Conservation (phyloP, 2,113 vertebrate species). For the Anarrhichthys ocellatus region DNA sequence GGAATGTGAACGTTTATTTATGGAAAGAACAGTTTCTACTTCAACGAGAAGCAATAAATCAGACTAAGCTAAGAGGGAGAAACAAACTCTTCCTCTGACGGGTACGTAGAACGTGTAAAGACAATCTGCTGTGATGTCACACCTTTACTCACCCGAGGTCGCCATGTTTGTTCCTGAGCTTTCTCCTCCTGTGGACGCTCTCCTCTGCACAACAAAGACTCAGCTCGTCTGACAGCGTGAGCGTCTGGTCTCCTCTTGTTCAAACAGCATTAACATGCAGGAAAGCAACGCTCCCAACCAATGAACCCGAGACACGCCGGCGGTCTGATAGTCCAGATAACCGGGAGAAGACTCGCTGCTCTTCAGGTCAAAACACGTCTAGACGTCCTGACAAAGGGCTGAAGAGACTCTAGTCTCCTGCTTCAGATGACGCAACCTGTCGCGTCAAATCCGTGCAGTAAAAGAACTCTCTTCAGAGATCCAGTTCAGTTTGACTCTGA, state of each 20-base stretch:
- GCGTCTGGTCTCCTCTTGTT: background rate
- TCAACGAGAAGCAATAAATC: constrained; percentile 57
- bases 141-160: constrained; percentile 13
- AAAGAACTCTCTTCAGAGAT: background rate
- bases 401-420: too few relatives aligned
- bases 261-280: constrained; percentile 9
- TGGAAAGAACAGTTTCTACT: constrained; percentile 51
- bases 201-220: background rate
- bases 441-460: too few relatives aligned
- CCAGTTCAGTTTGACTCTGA: background rate
- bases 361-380: background rate
- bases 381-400: too few relatives aligned
- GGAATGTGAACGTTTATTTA: constrained; percentile 56
- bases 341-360: background rate
- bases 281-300: too few relatives aligned
- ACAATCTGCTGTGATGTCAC: constrained; percentile 53
- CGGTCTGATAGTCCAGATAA: background rate
- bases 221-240: background rate
- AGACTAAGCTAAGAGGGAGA: background rate
- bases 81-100: background rate
- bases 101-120: constrained; percentile 5
- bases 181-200: background rate
- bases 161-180: constrained; percentile 26
- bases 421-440: too few relatives aligned
- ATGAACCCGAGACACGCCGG: background rate